Base-by-base conservation (phyloP, 2,797 vertebrate species). In the Nannoperca australis region DNA sequence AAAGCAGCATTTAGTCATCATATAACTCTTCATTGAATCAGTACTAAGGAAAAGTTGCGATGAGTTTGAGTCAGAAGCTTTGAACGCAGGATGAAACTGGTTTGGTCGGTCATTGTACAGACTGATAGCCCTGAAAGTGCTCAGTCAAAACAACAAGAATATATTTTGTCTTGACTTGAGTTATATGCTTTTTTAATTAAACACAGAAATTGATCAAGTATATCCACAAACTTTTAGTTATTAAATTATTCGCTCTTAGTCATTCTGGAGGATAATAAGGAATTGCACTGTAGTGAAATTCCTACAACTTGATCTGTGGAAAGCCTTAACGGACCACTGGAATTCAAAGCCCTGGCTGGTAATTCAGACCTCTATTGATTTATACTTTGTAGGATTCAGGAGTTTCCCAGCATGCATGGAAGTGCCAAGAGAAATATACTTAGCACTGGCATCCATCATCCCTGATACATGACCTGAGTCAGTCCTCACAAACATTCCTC, bases 371-470 rank as follows among this genome's bases (percentile, higher is more conserved):
- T 15, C 64, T 22, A 58, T 47, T 63, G 70, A 75, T 79, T 62
- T 63, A 73, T 36, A 42, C 66, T 73, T 58, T 36, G n/a, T 24
- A 45, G n/a, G 45, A 51, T 64, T 73, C 18, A 42, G 73, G 76
- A 27, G 8, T 68, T 79, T 84, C 71, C 72, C 65, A 81, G 73
- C 76, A 73, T 82, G 66, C 50, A 44, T 42, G 15, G 49, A 38
- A 24, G 18, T 12, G 62, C 54, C 40, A 71, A 11, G 40, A 22
- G 51, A 80, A 70, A 68, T 76, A 45, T 59, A 8, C 40, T 73
- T 47, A n/a, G n/a, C 18, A 1, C 38, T 13, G 51, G 56, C 60
- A 51, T 68, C 64, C 73, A 58, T 84, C 76, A 51, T 51, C 17
- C 58, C 12, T 44, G 2, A 69, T 62, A 36, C 27, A 2, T 49